Base-by-base conservation (phyloP, 2,888 invertebrate genomes). In the Anarsia innoxiella region DNA sequence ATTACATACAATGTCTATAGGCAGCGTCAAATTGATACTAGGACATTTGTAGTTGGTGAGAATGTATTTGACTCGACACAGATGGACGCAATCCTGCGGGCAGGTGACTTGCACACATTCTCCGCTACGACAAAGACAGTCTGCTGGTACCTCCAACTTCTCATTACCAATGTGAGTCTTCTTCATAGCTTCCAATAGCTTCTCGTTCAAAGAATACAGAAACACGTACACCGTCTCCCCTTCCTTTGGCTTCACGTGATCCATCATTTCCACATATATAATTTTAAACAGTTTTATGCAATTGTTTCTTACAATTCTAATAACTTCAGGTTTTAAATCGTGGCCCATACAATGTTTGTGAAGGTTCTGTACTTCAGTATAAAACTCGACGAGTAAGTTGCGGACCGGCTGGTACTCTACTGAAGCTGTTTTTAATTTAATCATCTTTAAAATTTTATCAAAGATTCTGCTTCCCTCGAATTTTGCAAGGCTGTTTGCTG, bases 91-190 rank as follows among this genome's bases (percentile, higher is more conserved):
- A 1, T 46, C 41, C 12, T 50, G 53, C 0, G 68, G 50, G 44
- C 83, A 83, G 1, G 48, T 45, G 1, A 51, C 42, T 16, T 59
- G 34, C n/a, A 53, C 56, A 44, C 82, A 83, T 12, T 48, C 43
- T 2, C 49, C 51, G 8, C 50, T 52, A 40, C 53, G 55, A 35
- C 83, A 83, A 12, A 55, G 51, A 46, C 83, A 82, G 1, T 52
- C 59, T 6, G 62, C 51, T 1, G 55, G 15, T 1, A 59, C 33
- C 28, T 68, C 45, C 1, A 68, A 5, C 2, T 27, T 40, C 39
- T 49, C 67, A 39, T 79, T 82, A 0, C 78, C 83, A 2, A 64
- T 65, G 23, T 67, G 50, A 1, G 76, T 66, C 9, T 31, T 47
- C 47, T 78, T 82, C 42, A 83, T 46, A 9, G 74, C 76, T 13